A percentile compares a stretch with the other conserved stretches of the same genome.
Evolutionary conservation across 2,888 invertebrate genomes (phyloP).

Genomic region (Beris morrisii): DNA sequence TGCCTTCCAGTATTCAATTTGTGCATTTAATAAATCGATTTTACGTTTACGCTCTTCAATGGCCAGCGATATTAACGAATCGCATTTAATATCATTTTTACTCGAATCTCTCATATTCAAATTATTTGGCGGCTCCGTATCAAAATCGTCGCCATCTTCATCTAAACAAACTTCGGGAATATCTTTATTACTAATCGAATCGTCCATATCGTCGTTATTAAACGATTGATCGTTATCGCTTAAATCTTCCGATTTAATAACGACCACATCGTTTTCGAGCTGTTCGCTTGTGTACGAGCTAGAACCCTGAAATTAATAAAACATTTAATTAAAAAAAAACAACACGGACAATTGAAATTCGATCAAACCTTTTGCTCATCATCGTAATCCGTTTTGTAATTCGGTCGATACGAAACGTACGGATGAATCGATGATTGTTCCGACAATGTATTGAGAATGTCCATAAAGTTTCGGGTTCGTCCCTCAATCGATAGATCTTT

Average conservation of each 20-base stretch:
- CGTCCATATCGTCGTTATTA: constrained; percentile 47
- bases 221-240: constrained; percentile 55
- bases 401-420: constrained; percentile 43
- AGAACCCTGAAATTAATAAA: constrained; percentile 32
- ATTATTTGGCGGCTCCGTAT: neutral
- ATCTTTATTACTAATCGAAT: constrained; percentile 53
- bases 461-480: constrained; percentile 47
- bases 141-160: constrained; percentile 48
- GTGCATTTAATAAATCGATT: constrained; percentile 53
- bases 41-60: constrained; percentile 54
- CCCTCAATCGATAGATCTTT: constrained; percentile 51
- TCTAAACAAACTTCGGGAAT: constrained; percentile 54
- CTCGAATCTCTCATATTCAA: neutral
- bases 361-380: constrained; percentile 49
- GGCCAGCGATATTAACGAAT: constrained; percentile 50
- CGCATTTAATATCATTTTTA: constrained; percentile 36
- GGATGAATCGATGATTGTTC: constrained; percentile 51
- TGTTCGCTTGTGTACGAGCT: constrained; percentile 39
- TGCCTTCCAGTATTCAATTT: constrained; percentile 55
- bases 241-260: constrained; percentile 55
- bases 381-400: constrained; percentile 47
- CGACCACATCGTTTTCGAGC: constrained; percentile 53
- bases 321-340: neutral
- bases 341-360: neutral
- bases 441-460: constrained; percentile 52